Conservation (phyloP, 2,888 invertebrate genomes). For the Pammene fasciana region DNA sequence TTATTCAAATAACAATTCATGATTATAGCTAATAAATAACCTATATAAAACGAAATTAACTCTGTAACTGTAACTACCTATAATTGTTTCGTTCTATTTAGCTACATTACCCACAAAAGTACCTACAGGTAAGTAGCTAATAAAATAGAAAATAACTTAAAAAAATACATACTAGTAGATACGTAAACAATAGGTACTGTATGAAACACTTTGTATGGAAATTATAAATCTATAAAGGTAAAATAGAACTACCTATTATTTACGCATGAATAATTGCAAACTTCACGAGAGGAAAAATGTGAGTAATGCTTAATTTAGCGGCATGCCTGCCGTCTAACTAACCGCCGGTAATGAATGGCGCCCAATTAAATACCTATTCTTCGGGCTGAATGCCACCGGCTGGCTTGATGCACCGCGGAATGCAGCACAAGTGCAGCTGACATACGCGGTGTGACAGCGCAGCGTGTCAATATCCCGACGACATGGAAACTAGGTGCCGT, state of each 20-base stretch:
- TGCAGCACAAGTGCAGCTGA: background rate
- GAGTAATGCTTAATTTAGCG: background rate
- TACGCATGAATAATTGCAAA: background rate
- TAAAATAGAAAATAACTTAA: too few species aligned
- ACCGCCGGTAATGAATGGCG: background rate
- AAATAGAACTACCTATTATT: background rate
- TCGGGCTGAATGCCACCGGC: background rate
- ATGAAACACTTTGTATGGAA: background rate
- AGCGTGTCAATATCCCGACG: background rate
- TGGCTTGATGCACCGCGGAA: background rate
- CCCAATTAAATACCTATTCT: slow-evolving; percentile 12
- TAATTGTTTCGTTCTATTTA: too few species aligned
- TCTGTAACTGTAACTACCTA: too few species aligned
- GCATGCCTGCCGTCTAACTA: background rate
- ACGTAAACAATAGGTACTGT: too few species aligned
- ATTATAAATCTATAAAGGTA: background rate
- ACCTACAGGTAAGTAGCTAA: too few species aligned
- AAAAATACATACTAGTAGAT: too few species aligned
- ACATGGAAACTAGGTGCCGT: background rate
- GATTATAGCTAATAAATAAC: too few species aligned
- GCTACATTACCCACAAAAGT: too few species aligned
- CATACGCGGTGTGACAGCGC: background rate
- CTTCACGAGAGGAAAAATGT: background rate
- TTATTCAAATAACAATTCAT: too few species aligned
- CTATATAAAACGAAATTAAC: too few species aligned